phyloP scores from a whole-genome alignment of 2,113 vertebrate species.

The Limnothrissa miodon region DNA sequence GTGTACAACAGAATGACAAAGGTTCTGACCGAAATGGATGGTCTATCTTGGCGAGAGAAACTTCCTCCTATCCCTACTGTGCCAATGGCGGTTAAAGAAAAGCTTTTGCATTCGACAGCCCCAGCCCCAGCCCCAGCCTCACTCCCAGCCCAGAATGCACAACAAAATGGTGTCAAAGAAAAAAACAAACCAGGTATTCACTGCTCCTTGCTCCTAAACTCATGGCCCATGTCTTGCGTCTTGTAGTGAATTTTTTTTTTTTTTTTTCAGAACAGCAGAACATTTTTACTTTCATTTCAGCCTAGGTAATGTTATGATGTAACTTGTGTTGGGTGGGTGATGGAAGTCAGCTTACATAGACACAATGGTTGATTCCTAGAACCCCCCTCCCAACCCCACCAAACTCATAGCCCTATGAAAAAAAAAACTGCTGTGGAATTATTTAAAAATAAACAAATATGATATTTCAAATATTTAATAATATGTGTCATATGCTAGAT shows the following conservation, averaged over 20 bases:
- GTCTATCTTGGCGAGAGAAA: slow-evolving; percentile 84
- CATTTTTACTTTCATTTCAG: background rate
- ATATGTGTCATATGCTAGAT: background rate
- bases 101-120: slow-evolving; percentile 50
- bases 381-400: too few species aligned
- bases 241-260: background rate
- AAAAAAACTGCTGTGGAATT: too few species aligned
- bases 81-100: slow-evolving; percentile 77
- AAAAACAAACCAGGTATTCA: slow-evolving; percentile 38
- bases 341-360: background rate
- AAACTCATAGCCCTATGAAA: too few species aligned
- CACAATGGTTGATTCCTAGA: too few species aligned
- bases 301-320: background rate
- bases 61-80: slow-evolving; percentile 84
- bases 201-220: background rate
- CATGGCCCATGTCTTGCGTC: background rate
- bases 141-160: background rate
- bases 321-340: background rate
- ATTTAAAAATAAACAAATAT: too few species aligned
- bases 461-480: too few species aligned
- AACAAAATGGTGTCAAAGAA: slow-evolving; percentile 49
- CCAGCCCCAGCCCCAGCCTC: slow-evolving; percentile 20
- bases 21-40: slow-evolving; percentile 81
- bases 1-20: slow-evolving; percentile 81
- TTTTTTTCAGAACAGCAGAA: background rate